Conservation (phyloP, 2,888 invertebrate genomes). For the Tetragonula carbonaria region DNA sequence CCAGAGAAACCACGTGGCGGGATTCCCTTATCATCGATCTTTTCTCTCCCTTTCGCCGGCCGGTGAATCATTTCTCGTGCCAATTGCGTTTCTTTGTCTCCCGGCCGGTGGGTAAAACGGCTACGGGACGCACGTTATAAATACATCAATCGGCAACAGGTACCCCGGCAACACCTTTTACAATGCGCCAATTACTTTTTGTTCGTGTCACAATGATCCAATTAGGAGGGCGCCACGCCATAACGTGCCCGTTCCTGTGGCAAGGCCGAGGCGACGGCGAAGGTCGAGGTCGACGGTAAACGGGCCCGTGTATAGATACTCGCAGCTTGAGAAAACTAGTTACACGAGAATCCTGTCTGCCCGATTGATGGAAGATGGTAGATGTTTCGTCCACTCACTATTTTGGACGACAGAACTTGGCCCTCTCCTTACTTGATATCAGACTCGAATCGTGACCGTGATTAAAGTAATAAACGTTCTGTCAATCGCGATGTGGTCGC, state of each 20-base stretch:
- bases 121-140: constrained; percentile 29
- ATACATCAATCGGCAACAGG: constrained; percentile 42
- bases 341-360: constrained; percentile 5
- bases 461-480: neutral
- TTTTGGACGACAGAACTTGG: neutral
- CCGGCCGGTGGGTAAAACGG: constrained; percentile 2
- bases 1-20: constrained; percentile 10
- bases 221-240: constrained; percentile 54
- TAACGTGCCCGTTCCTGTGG: constrained; percentile 47
- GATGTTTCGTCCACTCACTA: neutral
- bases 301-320: constrained; percentile 19
- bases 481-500: neutral
- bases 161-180: constrained; percentile 39
- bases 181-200: constrained; percentile 56
- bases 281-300: constrained; percentile 60
- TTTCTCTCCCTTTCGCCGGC: neutral
- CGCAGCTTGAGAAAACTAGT: constrained; percentile 35
- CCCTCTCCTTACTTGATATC: neutral
- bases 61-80: constrained; percentile 13
- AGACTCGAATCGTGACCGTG: no score
- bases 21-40: constrained; percentile 9
- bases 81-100: constrained; percentile 4
- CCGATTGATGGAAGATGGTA: constrained; percentile 11
- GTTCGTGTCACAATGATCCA: constrained; percentile 63
- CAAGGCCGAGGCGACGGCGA: constrained; percentile 38